Conservation (phyloP, 1,140 invertebrate species). For the Drosophila persimilis region DNA sequence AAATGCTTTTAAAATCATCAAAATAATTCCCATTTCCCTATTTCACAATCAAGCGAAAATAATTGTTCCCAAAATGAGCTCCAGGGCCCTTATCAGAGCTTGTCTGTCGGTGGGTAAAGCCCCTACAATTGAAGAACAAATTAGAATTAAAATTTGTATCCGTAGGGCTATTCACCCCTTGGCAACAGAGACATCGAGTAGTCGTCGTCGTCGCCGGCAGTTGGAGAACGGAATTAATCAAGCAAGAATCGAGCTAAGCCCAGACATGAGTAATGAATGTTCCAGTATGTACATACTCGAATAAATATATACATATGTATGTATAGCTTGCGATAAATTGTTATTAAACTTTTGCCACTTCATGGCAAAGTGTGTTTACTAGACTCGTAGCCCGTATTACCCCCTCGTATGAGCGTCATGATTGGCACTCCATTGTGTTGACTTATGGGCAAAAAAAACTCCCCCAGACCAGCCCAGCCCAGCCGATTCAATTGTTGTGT, state of each 20-base stretch:
- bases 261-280: constrained; percentile 38
- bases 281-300: constrained; percentile 19
- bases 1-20: constrained; percentile 19
- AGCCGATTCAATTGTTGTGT: constrained; percentile 26
- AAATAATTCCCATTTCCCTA: background rate
- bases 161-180: constrained; percentile 29
- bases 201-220: background rate
- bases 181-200: constrained; percentile 32
- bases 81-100: constrained; percentile 9
- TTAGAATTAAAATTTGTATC: constrained; percentile 25
- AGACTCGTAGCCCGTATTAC: constrained; percentile 13
- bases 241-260: constrained; percentile 25
- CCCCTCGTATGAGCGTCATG: constrained; percentile 15
- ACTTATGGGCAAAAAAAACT: constrained; percentile 12
- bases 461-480: background rate
- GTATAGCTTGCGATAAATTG: constrained; percentile 35
- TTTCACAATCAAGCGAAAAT: constrained; percentile 1
- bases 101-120: background rate
- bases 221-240: constrained; percentile 38
- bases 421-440: constrained; percentile 18
- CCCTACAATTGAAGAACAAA: constrained; percentile 3
- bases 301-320: background rate
- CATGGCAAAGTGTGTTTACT: constrained; percentile 15
- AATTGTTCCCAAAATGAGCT: background rate
- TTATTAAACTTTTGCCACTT: constrained; percentile 37